phyloP scores from a whole-genome alignment of 2,113 vertebrate species.

The Oceanites oceanicus region DNA sequence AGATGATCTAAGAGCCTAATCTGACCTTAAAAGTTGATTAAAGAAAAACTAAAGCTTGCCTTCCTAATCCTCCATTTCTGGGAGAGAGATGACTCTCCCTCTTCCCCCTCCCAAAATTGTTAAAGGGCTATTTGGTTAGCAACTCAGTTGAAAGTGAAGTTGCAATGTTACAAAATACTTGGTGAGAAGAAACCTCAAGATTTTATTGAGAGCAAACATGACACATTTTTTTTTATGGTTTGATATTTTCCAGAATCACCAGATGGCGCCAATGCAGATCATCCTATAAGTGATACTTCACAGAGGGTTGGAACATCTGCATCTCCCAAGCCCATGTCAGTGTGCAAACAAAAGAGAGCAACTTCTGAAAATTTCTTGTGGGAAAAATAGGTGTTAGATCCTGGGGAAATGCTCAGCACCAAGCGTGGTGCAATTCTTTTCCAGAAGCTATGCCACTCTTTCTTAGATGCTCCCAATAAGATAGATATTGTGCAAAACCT shows the following conservation, averaged over 20 bases:
- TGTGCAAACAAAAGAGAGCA: background rate
- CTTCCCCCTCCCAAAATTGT: background rate
- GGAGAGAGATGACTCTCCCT: background rate
- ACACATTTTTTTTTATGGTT: background rate
- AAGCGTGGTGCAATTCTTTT: background rate
- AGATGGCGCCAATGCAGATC: constrained; percentile 50
- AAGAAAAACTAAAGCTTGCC: background rate
- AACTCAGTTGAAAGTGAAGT: background rate
- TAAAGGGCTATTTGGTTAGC: background rate
- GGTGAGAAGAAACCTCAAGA: background rate
- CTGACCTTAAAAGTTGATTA: background rate
- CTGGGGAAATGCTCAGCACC: background rate
- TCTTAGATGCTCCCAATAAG: background rate
- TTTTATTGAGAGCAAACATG: background rate
- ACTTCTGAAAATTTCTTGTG: background rate
- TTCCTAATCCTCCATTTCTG: background rate
- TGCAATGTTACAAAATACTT: background rate
- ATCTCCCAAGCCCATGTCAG: background rate
- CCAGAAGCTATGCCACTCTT: background rate
- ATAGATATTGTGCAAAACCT: background rate
- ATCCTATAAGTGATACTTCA: background rate
- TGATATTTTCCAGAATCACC: constrained; percentile 36
- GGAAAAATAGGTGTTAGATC: background rate
- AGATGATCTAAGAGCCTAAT: background rate
- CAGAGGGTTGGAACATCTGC: background rate